phyloP scores from a whole-genome alignment of 1,140 invertebrate genomes.

The Drosophila navojoa region DNA sequence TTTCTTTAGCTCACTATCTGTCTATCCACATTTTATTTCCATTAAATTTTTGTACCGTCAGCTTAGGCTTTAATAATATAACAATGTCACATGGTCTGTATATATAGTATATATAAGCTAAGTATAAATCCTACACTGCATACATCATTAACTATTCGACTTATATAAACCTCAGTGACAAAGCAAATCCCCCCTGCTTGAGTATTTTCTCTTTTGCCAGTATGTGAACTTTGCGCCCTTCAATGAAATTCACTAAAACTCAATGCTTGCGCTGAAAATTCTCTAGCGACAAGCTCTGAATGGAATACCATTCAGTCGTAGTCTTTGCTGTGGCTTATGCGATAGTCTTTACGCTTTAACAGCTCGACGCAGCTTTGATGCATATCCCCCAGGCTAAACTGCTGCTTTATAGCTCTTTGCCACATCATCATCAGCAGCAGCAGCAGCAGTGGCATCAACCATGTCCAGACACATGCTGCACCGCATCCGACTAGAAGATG shows the following conservation, averaged over 20 bases:
- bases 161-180: no score
- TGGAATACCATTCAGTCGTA: constrained; percentile 5
- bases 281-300: not conserved
- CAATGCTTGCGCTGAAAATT: not conserved
- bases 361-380: constrained; percentile 35
- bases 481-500: not conserved
- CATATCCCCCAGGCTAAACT: constrained; percentile 45
- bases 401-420: constrained; percentile 52
- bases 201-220: not conserved
- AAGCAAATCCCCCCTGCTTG: no score
- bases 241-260: not conserved
- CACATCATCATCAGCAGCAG: constrained; percentile 51
- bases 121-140: no score
- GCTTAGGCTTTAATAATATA: no score
- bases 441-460: constrained; percentile 11
- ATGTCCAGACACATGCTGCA: constrained; percentile 44
- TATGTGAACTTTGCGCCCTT: not conserved
- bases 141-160: no score
- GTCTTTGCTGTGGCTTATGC: constrained; percentile 11
- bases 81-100: no score
- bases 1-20: no score
- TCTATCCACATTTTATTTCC: no score
- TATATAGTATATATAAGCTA: no score
- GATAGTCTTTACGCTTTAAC: constrained; percentile 13
- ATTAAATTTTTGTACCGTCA: no score